Evolutionary conservation across 2,888 invertebrate genomes (phyloP).

Genomic region (Mactromeris polynyma): DNA sequence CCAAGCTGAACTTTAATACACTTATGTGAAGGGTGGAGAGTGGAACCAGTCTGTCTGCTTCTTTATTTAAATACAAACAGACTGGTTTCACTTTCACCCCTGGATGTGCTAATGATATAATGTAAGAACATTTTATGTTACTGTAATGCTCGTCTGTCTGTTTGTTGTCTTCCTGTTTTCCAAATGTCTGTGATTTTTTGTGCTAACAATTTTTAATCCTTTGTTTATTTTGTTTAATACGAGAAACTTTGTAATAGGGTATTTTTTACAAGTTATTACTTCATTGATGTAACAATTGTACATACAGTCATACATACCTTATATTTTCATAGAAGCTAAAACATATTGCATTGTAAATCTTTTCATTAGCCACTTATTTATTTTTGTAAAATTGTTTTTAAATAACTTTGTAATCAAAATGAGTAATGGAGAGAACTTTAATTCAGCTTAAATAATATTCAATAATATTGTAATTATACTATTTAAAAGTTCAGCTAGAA

Average conservation of each 20-base stretch:
- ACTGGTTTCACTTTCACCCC: no score
- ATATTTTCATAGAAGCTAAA: neutral
- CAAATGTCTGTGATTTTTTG: neutral
- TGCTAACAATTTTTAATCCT: neutral
- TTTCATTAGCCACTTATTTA: neutral
- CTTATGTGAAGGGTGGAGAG: no score
- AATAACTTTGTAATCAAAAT: no score
- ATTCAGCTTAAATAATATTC: no score
- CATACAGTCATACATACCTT: neutral
- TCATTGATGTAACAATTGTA: neutral
- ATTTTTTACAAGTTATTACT: neutral
- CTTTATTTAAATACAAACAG: no score
- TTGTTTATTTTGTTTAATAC: neutral
- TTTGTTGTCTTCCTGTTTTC: slow-evolving; percentile 6
- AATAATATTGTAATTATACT: no score
- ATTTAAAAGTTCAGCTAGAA: no score
- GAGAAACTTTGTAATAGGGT: neutral
- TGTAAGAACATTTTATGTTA: neutral
- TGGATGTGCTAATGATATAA: no score
- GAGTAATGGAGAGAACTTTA: no score
- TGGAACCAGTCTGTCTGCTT: no score
- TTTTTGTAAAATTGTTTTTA: no score
- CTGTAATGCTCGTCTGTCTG: neutral
- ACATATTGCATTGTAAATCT: neutral
- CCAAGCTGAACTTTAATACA: no score